A percentile compares a stretch with the other conserved stretches of the same genome.
phyloP scores from a whole-genome alignment of 2,888 invertebrate species.

The Lepidocyrtinus sp. region DNA sequence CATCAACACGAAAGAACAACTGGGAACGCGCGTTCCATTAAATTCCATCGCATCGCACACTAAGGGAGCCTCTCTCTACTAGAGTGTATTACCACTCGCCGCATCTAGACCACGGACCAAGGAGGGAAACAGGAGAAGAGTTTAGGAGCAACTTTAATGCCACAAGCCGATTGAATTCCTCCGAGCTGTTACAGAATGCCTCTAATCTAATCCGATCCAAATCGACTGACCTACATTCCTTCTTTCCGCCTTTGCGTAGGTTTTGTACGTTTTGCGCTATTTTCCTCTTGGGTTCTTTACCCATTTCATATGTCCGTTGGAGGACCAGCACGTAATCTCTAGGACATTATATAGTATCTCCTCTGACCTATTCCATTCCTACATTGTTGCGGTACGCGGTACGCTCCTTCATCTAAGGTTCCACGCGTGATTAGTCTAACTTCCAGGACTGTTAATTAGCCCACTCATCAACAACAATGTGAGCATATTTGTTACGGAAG shows the following conservation, averaged over 20 bases:
- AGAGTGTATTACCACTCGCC: slow-evolving; percentile 7
- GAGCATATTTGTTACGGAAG: too few relatives aligned
- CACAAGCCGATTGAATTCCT: slow-evolving; percentile 59
- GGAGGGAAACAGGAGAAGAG: background rate
- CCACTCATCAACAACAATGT: too few relatives aligned
- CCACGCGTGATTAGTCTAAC: too few relatives aligned
- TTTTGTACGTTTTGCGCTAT: slow-evolving; percentile 52
- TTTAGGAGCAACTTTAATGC: slow-evolving; percentile 20
- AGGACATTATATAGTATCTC: too few relatives aligned
- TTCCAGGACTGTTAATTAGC: too few relatives aligned
- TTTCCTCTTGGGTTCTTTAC: slow-evolving; percentile 21
- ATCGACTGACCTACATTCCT: slow-evolving; percentile 63
- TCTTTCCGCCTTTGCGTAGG: slow-evolving; percentile 62
- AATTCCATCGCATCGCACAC: background rate
- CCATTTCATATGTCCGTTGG: slow-evolving; percentile 17
- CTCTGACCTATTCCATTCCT: too few relatives aligned
- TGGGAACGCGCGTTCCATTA: slow-evolving; percentile 18
- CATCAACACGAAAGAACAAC: slow-evolving; percentile 6
- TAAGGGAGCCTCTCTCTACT: too few relatives aligned
- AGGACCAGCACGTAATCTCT: too few relatives aligned
- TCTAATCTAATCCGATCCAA: slow-evolving; percentile 63
- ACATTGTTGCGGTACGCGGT: too few relatives aligned
- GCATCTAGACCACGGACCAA: too few relatives aligned
- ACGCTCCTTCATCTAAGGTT: too few relatives aligned
- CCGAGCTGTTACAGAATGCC: slow-evolving; percentile 49